Evolutionary conservation across 2,797 vertebrate species (phyloP), one percentile per base, ranked within the genome.

Genomic region (Mastacembelus armatus): DNA sequence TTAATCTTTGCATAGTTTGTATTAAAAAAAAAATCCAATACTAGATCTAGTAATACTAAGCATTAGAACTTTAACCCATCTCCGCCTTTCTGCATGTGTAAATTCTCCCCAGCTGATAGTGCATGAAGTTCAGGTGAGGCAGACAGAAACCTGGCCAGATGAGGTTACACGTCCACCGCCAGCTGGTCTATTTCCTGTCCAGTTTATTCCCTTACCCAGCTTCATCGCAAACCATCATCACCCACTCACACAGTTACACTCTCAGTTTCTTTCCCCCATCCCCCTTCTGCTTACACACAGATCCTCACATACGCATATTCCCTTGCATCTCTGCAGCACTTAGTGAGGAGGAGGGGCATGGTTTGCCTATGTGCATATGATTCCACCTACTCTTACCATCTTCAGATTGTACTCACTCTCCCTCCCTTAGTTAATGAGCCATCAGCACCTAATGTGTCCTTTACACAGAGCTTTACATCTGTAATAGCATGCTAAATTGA

Each of bases 261-360:
- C 67, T 44, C 57, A 52, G 66, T 71, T 69, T 74, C 57, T 63
- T 43, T 33, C 24, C 35, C 57, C 55, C 78, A 27, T 26, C 50
- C 51, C 59, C 33, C 51, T 43, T 24, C 65, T 49, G 52, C 50
- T 40, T 66, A 50, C 33, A 44, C 59, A 75, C 59, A 71, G n/a
- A 73, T 62, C 49, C 49, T 64, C 42, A 29, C 65, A 66, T 40
- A 66, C 56, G 60, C 65, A 74, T 64, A 36, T 73, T 73, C 81
- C 58, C 79, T 81, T 47, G 43, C 86, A 86, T 88, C 85, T 84
- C 82, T 89, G 77, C 87, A 85, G 85, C 88, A 88, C 88, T 90
- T 89, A 90, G 86, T 59, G 2, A 30, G 89, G 81, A 82, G 89
- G 88, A 80, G 85, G 91, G 85, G 83, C 21, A 50, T 10, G 62